A percentile compares a stretch with the other conserved stretches of the same genome.
Conservation (phyloP, 2,797 vertebrate genomes). For the Sciurus vulgaris region DNA sequence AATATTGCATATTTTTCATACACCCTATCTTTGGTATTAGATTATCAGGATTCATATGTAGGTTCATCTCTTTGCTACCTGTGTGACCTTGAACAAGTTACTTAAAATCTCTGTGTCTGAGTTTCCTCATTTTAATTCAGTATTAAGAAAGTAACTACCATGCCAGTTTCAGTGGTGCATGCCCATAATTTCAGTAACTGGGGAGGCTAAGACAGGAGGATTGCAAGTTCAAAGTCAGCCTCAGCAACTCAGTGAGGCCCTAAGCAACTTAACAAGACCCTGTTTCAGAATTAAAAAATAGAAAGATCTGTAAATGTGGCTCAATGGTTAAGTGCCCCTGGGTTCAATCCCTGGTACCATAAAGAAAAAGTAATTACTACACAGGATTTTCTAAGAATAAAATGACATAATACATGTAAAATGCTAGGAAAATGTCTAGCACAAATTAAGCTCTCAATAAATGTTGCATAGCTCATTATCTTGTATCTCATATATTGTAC, state of each 20-base stretch:
- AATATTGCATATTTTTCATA: neutral
- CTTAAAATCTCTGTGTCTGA: conserved; percentile 46
- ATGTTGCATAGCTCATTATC: neutral
- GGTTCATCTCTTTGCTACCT: neutral
- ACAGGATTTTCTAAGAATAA: neutral
- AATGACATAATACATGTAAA: neutral
- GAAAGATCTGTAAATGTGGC: too few relatives aligned
- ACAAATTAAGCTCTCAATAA: conserved; percentile 46
- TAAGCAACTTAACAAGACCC: too few relatives aligned
- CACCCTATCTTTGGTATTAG: neutral
- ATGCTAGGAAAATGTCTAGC: neutral
- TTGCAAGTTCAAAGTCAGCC: too few relatives aligned
- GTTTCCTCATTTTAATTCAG: conserved; percentile 54
- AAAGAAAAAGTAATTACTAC: neutral
- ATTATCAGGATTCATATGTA: neutral
- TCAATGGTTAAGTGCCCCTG: too few relatives aligned
- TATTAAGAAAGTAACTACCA: neutral
- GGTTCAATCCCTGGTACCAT: too few relatives aligned
- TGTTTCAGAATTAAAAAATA: too few relatives aligned
- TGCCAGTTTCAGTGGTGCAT: too few relatives aligned
- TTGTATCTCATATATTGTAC: neutral
- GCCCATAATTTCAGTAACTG: too few relatives aligned
- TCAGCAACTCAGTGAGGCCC: too few relatives aligned
- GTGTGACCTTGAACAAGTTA: neutral
- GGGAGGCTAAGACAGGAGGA: too few relatives aligned